Evolutionary conservation across 2,797 vertebrate genomes (phyloP).

Genomic region (Otus scops): DNA sequence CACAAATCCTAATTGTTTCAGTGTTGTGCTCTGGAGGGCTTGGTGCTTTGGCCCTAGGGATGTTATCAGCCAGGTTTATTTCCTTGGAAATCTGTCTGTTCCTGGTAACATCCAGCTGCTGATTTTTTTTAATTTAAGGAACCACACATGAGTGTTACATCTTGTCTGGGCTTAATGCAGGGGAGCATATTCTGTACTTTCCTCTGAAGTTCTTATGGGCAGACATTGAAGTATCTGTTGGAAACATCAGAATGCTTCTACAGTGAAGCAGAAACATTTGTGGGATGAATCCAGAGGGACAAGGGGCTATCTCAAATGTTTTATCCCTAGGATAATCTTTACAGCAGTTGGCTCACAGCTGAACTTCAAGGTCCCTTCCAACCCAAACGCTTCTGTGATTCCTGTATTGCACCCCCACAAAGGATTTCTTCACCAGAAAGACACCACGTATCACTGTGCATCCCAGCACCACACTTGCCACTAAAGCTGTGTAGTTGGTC

Average conservation of each 20-base stretch:
- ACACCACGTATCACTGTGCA: background rate
- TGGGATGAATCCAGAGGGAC: background rate
- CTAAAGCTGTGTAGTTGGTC: background rate
- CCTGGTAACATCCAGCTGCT: background rate
- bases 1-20: background rate
- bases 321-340: background rate
- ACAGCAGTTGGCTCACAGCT: background rate
- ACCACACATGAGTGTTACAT: background rate
- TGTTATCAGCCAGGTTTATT: background rate
- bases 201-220: background rate
- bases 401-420: background rate
- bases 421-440: constrained; percentile 9
- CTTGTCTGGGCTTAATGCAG: background rate
- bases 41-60: background rate
- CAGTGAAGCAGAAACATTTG: background rate
- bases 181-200: background rate
- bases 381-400: background rate
- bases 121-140: background rate
- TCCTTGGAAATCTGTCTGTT: background rate
- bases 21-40: background rate
- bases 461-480: background rate
- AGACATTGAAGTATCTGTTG: background rate
- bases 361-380: too few species aligned
- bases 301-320: background rate
- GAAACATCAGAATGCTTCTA: background rate